These are phyloP conservation scores for Albula goreensis DNA, from an alignment of 2,113 vertebrate genomes.

Conservation along the genomic window DNA sequence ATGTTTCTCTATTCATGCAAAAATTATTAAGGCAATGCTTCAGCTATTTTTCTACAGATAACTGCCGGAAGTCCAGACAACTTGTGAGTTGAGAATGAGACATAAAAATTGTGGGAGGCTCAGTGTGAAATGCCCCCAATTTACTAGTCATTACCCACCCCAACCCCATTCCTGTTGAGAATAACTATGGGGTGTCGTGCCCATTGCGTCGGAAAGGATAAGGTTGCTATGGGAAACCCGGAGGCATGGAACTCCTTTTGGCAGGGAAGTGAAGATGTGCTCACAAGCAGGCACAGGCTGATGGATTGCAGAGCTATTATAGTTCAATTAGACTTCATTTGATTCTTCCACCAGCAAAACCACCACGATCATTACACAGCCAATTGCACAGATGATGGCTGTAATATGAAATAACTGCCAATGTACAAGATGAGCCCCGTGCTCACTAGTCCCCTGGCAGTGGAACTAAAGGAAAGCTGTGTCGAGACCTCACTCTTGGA, in stretches of 20 bases:
- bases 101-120: not conserved
- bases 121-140: not conserved
- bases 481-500: not conserved
- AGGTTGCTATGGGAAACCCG: slow-evolving; percentile 14
- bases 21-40: not conserved
- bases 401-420: slow-evolving; percentile 59
- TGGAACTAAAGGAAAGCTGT: not conserved
- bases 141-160: not conserved
- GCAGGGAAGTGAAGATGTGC: slow-evolving; percentile 26
- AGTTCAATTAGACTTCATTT: slow-evolving; percentile 62
- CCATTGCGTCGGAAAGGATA: not conserved
- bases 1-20: not conserved
- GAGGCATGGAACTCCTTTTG: slow-evolving; percentile 13
- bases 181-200: not conserved
- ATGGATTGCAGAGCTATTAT: slow-evolving; percentile 53
- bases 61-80: not conserved
- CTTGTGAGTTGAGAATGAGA: not conserved
- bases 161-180: not conserved
- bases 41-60: not conserved
- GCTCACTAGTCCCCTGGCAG: slow-evolving; percentile 33
- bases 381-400: slow-evolving; percentile 61
- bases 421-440: slow-evolving; percentile 41
- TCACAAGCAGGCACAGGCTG: slow-evolving; percentile 33
- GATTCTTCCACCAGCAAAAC: slow-evolving; percentile 48
- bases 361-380: slow-evolving; percentile 58